Evolutionary conservation across 2,888 invertebrate genomes (phyloP).

Genomic region (Tortricodes alternella): DNA sequence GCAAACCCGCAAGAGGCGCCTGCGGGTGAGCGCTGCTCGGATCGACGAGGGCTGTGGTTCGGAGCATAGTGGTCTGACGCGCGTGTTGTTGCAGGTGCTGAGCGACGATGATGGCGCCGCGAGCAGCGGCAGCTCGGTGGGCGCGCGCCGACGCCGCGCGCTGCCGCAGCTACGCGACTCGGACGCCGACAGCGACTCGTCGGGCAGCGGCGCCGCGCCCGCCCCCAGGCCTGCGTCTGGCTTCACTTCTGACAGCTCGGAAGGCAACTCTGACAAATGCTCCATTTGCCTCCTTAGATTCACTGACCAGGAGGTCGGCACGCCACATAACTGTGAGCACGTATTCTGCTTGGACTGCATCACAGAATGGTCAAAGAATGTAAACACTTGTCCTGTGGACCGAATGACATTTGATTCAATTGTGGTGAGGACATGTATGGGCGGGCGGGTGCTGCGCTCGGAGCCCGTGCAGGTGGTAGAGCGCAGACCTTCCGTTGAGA

Average conservation of each 20-base stretch:
- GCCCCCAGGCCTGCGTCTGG: constrained; percentile 51
- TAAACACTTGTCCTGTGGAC: constrained; percentile 97
- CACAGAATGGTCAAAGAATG: constrained; percentile 96
- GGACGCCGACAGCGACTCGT: constrained; percentile 63
- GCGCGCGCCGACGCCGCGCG: constrained; percentile 57
- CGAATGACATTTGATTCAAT: constrained; percentile 90
- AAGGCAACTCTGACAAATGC: constrained; percentile 91
- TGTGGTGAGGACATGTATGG: constrained; percentile 86
- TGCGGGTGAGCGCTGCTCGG: constrained; percentile 59
- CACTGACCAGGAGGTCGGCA: constrained; percentile 90
- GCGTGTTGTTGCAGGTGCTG: constrained; percentile 72
- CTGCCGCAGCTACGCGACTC: constrained; percentile 65
- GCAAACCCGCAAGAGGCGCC: constrained; percentile 70
- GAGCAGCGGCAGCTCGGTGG: constrained; percentile 68
- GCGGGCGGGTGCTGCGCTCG: constrained; percentile 85
- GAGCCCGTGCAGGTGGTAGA: constrained; percentile 84
- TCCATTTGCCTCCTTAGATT: constrained; percentile 94
- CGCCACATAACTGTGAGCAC: constrained; percentile 94
- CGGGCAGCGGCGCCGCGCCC: constrained; percentile 56
- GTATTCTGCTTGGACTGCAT: constrained; percentile 95
- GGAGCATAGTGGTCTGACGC: neutral
- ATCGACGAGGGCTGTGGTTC: neutral
- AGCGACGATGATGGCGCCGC: constrained; percentile 74
- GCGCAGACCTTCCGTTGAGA: constrained; percentile 76
- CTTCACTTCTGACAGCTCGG: constrained; percentile 84